Percentiles rank a stretch among this genome's conserved stretches.
Conservation (phyloP, 2,113 vertebrate genomes). For the Struthidea cinerea region DNA sequence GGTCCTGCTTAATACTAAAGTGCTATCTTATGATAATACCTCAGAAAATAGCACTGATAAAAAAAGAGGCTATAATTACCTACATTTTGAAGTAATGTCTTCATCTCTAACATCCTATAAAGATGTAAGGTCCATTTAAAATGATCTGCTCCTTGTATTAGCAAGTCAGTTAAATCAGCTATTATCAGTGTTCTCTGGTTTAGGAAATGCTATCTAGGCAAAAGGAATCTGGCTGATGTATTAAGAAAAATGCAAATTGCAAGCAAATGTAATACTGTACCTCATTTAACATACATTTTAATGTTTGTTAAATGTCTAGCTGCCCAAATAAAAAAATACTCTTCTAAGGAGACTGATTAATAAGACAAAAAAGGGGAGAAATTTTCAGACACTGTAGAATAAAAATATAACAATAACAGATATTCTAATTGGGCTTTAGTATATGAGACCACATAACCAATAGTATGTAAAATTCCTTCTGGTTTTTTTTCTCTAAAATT, state of each 20-base stretch:
- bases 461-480: neutral
- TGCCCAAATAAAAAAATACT: constrained; percentile 23
- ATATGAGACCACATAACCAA: neutral
- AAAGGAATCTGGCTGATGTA: constrained; percentile 37
- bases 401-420: neutral
- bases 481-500: neutral
- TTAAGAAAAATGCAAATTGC: constrained; percentile 62
- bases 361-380: neutral
- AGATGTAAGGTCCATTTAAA: constrained; percentile 78
- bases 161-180: constrained; percentile 71
- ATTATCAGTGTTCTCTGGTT: constrained; percentile 61
- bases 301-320: neutral
- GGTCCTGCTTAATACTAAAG: constrained; percentile 80
- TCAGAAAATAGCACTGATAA: constrained; percentile 81
- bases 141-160: constrained; percentile 75
- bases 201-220: constrained; percentile 52
- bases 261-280: constrained; percentile 48
- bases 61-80: constrained; percentile 82
- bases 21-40: constrained; percentile 95
- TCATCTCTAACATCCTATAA: constrained; percentile 78
- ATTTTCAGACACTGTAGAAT: neutral
- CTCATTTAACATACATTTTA: constrained; percentile 51
- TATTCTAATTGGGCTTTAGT: neutral
- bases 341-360: neutral
- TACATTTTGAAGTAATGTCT: constrained; percentile 81